phyloP scores from a whole-genome alignment of 2,888 invertebrate species.

The Lasius fuliginosus region DNA sequence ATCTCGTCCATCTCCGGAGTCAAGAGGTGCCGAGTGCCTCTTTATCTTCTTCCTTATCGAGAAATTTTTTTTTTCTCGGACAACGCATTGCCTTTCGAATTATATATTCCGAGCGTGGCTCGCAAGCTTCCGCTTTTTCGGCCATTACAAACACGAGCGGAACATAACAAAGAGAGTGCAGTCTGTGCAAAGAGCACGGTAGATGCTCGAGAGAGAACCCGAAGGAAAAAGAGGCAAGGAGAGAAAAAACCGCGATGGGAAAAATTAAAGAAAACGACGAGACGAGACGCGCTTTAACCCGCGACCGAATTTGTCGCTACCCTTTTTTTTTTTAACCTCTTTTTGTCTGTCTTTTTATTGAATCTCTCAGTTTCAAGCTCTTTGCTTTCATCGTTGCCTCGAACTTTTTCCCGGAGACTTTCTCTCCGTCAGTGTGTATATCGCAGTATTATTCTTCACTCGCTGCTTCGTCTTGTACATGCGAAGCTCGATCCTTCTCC shows the following conservation, averaged over 20 bases:
- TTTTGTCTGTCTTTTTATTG: conserved; percentile 27
- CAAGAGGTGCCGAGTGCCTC: neutral
- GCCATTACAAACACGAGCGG: neutral
- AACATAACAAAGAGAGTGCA: conserved; percentile 28
- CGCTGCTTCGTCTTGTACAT: neutral
- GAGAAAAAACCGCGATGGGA: neutral
- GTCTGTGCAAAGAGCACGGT: conserved; percentile 11
- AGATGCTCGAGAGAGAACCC: conserved; percentile 15
- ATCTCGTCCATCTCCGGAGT: neutral
- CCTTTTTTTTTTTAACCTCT: neutral
- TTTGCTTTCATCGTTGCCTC: conserved; percentile 37
- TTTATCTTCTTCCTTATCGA: conserved; percentile 26
- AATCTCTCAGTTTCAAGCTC: conserved; percentile 13
- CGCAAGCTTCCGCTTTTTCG: conserved; percentile 23
- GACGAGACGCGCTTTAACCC: conserved; percentile 26
- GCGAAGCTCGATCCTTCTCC: neutral
- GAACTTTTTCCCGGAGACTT: neutral
- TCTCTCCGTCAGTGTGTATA: neutral
- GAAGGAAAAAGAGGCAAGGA: neutral
- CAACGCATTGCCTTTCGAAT: conserved; percentile 10
- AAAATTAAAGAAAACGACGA: conserved; percentile 39
- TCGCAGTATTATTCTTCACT: neutral
- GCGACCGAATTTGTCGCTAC: neutral
- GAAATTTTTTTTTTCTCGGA: neutral
- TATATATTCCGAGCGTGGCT: conserved; percentile 14